Percentiles rank a stretch among this genome's conserved stretches.
These are phyloP conservation scores for Ectropis crepuscularia DNA, from an alignment of 2,888 invertebrate genomes.

Conservation along the genomic window DNA sequence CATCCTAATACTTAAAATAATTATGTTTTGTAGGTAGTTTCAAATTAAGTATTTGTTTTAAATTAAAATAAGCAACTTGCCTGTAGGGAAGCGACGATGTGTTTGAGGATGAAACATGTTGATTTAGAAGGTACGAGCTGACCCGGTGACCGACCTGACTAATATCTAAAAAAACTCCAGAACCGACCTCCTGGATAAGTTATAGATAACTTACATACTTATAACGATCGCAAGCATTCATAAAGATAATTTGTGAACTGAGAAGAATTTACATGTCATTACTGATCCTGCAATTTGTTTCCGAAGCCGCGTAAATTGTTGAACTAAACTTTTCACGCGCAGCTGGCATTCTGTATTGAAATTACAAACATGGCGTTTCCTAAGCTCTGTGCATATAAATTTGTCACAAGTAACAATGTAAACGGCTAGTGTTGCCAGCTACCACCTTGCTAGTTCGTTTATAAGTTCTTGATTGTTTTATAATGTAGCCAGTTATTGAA, in stretches of 20 bases:
- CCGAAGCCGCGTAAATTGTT: background rate
- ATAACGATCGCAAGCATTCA: too few species aligned
- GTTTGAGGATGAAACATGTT: too few species aligned
- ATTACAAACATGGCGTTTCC: background rate
- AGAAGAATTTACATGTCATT: constrained; percentile 40
- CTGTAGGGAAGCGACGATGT: too few species aligned
- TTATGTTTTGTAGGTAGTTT: too few species aligned
- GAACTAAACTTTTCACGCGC: background rate
- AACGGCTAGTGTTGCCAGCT: constrained; percentile 23
- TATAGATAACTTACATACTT: too few species aligned
- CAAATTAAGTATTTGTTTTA: too few species aligned
- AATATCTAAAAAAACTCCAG: too few species aligned
- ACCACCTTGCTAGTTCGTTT: constrained; percentile 49
- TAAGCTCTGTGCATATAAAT: background rate
- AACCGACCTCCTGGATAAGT: too few species aligned
- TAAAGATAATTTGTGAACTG: constrained; percentile 13
- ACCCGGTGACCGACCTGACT: too few species aligned
- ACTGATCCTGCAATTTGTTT: constrained; percentile 11
- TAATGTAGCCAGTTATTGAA: constrained; percentile 52
- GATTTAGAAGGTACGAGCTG: too few species aligned
- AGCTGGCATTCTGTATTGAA: background rate
- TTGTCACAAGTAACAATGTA: constrained; percentile 8
- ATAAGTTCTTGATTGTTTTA: constrained; percentile 52
- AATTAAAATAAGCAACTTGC: too few species aligned
- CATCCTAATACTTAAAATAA: too few species aligned